Conservation (phyloP, 2,113 vertebrate genomes). For the Scortum barcoo region DNA sequence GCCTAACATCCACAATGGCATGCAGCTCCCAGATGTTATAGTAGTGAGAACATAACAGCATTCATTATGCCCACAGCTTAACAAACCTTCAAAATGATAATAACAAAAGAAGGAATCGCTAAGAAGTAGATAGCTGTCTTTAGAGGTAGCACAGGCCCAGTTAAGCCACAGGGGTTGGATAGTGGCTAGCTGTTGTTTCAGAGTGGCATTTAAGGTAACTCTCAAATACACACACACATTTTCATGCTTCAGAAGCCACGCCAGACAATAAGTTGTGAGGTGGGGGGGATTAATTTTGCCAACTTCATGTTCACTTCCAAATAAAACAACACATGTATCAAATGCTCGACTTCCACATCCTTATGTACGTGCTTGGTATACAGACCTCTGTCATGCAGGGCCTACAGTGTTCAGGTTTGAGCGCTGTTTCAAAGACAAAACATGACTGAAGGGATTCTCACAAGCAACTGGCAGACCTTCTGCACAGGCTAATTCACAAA, state of each 20-base stretch:
- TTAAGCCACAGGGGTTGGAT: background rate
- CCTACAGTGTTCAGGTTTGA: background rate
- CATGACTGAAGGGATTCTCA: background rate
- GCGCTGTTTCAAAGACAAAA: background rate
- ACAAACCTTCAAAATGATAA: background rate
- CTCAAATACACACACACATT: background rate
- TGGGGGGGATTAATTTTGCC: background rate
- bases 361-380: background rate
- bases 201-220: background rate
- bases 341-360: background rate
- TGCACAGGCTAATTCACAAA: slow-evolving; percentile 14
- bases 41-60: background rate
- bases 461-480: background rate
- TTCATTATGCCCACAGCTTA: background rate
- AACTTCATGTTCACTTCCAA: background rate
- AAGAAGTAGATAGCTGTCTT: background rate
- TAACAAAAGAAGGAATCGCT: background rate
- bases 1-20: background rate
- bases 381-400: background rate
- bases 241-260: background rate
- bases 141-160: background rate
- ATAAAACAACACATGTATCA: background rate
- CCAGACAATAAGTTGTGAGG: background rate
- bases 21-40: background rate
- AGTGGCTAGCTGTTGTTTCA: background rate